Evolutionary conservation across 2,113 vertebrate species (phyloP).

Genomic region (Ceyx cyanopectus): DNA sequence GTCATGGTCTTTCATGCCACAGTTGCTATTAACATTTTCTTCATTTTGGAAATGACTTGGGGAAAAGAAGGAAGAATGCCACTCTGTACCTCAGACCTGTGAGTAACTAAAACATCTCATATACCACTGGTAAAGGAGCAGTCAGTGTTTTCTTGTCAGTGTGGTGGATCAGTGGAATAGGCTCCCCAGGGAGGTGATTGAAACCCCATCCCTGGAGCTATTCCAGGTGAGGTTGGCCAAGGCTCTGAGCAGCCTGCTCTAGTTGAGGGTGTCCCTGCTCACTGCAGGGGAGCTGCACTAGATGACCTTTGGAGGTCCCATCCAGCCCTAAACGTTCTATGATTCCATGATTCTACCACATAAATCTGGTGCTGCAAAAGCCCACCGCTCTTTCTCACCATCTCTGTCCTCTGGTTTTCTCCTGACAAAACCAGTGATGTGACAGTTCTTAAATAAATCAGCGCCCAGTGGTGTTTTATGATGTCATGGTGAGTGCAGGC

Average conservation of each 20-base stretch:
- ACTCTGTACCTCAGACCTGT: background rate
- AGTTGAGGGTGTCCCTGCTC: too few relatives aligned
- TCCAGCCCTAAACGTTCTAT: too few relatives aligned
- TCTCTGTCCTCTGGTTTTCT: background rate
- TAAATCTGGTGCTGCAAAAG: rapidly evolving
- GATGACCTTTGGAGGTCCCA: too few relatives aligned
- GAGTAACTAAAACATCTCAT: background rate
- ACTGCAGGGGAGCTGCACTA: too few relatives aligned
- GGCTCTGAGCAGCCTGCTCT: too few relatives aligned
- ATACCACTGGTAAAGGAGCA: background rate
- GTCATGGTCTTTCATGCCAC: background rate
- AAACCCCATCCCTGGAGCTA: too few relatives aligned
- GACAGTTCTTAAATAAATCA: constrained; percentile 66
- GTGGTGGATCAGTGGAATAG: too few relatives aligned
- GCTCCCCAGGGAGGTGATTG: too few relatives aligned
- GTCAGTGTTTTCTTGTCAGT: background rate
- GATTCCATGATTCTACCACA: background rate
- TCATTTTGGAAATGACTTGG: background rate
- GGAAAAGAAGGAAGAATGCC: background rate
- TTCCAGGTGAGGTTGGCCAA: too few relatives aligned
- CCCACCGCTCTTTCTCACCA: background rate
- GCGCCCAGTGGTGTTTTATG: constrained; percentile 26
- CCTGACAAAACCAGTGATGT: constrained; percentile 38
- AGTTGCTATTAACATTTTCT: background rate
- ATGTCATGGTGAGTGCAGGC: constrained; percentile 57